phyloP scores from a whole-genome alignment of 1,140 invertebrate species.

The Coelopa frigida region DNA sequence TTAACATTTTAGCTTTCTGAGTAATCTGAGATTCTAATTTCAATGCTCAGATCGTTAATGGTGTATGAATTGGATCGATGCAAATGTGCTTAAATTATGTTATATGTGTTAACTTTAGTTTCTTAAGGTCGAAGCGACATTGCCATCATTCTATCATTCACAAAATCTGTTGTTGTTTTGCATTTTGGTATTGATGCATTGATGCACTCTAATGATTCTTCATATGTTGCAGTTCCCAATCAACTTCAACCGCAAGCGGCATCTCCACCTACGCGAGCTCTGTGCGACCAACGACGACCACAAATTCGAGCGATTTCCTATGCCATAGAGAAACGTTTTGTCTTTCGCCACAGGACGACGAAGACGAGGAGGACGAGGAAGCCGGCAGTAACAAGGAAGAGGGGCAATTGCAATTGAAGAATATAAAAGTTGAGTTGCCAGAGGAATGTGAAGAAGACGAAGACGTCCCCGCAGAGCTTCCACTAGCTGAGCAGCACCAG shows the following conservation, averaged over 20 bases:
- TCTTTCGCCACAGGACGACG: constrained; percentile 35
- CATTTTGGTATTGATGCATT: too few species aligned
- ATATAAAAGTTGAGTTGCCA: constrained; percentile 12
- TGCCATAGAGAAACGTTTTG: constrained; percentile 44
- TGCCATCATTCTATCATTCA: too few species aligned
- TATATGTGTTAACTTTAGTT: too few species aligned
- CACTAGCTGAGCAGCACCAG: too few species aligned
- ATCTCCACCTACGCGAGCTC: constrained; percentile 44
- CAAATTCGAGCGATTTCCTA: constrained; percentile 44
- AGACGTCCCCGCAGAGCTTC: background rate
- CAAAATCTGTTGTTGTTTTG: too few species aligned
- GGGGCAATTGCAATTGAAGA: constrained; percentile 10
- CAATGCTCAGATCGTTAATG: too few species aligned
- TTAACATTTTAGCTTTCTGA: constrained; percentile 2
- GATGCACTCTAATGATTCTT: too few species aligned
- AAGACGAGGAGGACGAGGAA: constrained; percentile 20
- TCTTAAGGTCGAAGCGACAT: too few species aligned
- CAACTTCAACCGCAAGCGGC: constrained; percentile 41
- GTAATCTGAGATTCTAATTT: too few species aligned
- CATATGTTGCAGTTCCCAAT: constrained; percentile 46
- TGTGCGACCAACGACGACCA: constrained; percentile 39
- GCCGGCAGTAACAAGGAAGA: constrained; percentile 5
- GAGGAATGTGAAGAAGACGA: constrained; percentile 3
- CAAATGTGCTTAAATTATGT: too few species aligned
- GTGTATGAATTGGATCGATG: too few species aligned